phyloP scores from a whole-genome alignment of 2,113 vertebrate genomes.

The Odobenus rosmarus region DNA sequence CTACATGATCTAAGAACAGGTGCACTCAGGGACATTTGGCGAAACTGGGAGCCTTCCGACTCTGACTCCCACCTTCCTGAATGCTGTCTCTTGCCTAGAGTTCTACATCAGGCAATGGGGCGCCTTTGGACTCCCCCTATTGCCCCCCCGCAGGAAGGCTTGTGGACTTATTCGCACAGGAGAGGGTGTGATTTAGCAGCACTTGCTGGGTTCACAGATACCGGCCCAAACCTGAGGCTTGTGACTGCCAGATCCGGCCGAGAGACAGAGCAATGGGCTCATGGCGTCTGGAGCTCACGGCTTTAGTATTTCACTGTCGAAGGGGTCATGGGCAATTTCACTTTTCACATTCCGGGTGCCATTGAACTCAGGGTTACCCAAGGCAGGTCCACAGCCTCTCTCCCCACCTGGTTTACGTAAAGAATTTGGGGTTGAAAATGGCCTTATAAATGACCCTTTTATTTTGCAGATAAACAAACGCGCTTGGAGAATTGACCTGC shows the following conservation, averaged over 20 bases:
- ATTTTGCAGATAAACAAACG: neutral
- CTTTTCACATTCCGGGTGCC: neutral
- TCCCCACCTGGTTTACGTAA: neutral
- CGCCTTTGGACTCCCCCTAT: neutral
- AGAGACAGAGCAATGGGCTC: neutral
- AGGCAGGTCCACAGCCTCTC: neutral
- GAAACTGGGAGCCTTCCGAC: slow-evolving; percentile 27
- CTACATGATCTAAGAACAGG: slow-evolving; percentile 51
- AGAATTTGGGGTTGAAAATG: slow-evolving; percentile 13
- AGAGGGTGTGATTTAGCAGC: slow-evolving; percentile 47
- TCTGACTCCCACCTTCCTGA: slow-evolving; percentile 3
- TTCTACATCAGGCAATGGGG: neutral
- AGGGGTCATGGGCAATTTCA: neutral
- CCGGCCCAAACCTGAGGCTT: neutral
- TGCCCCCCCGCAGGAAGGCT: neutral
- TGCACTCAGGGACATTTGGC: slow-evolving; percentile 49
- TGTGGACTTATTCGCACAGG: neutral
- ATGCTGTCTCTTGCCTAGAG: neutral
- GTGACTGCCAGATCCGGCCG: neutral
- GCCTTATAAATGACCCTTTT: neutral
- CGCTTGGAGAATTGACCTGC: neutral
- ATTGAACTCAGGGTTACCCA: neutral
- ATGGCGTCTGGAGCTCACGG: neutral
- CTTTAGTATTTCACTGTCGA: neutral
- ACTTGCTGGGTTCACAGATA: neutral